Evolutionary conservation across 2,888 invertebrate species (phyloP), one percentile per base, ranked within the genome.

Genomic region (Flexamia atlantica): DNA sequence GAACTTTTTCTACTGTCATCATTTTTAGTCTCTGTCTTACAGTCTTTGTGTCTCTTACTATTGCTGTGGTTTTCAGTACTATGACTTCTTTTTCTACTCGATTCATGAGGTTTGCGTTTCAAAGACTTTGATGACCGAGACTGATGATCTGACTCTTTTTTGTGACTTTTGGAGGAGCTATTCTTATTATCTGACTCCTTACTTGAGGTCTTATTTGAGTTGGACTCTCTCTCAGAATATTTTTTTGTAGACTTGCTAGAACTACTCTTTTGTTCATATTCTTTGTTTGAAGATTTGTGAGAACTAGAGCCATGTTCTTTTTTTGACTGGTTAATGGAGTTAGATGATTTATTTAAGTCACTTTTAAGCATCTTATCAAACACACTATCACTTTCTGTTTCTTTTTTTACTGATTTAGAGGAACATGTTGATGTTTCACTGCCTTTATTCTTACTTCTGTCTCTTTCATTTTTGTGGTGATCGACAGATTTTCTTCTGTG

Each of bases 41-140:
- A 14, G 30, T 28, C 28, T 12, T 30, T 25, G 17, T 9, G 25
- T 64, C 30, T 64, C 64, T 64, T 64, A 42, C 72, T 72, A 72
- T 12, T 72, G 20, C 25, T 36, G 17, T 72, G 72, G 14, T 25
- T 23, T 30, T 72, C 42, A 72, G 10, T 36, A 72, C 72, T 72
- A 12, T 72, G 20, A 0, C 40, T 72, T 20, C 40, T 36, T 40
- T 72, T 42, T 36, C 42, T 72, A 40, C 25, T 72, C 0, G 40
- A 36, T 40, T 72, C 40, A 25, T 32, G 30, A 72, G 5, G 30
- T 36, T 68, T n/a, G 4, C n/a, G 17, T 68, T 40, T 72, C 1
- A 32, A 68, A 23, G 42, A 36, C 40, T 72, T 72, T 72, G 72
- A 72, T 20, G 72, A 72, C n/a, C 17, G n/a, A 40, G 72, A 72